These are phyloP conservation scores for Onychomys arenicola DNA, from an alignment of 2,797 vertebrate species.

Conservation along the genomic window DNA sequence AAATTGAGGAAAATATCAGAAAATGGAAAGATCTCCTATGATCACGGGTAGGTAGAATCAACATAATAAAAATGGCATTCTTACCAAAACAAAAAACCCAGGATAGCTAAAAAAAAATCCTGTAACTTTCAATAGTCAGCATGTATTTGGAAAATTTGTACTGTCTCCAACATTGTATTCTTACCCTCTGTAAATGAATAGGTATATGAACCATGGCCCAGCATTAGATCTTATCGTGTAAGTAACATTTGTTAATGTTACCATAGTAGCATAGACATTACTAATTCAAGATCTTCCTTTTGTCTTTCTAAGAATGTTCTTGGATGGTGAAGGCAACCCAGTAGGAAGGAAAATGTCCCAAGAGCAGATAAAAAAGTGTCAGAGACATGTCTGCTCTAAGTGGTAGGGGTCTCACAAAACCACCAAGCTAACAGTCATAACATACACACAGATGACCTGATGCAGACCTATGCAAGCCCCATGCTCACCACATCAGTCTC, in stretches of 20 bases:
- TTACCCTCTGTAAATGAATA: neutral
- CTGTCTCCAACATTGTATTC: neutral
- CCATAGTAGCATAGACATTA: neutral
- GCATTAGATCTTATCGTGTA: neutral
- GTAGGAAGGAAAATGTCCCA: neutral
- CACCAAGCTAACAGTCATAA: neutral
- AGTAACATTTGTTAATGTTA: neutral
- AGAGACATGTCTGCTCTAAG: neutral
- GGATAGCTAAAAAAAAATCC: too few relatives aligned
- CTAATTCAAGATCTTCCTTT: neutral
- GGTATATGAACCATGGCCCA: neutral
- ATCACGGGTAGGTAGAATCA: too few relatives aligned
- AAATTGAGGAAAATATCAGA: too few relatives aligned
- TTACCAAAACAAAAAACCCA: too few relatives aligned
- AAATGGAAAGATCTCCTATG: too few relatives aligned
- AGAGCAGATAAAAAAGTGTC: neutral
- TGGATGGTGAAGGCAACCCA: neutral
- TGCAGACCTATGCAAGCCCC: neutral
- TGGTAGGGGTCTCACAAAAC: neutral
- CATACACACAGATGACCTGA: too few relatives aligned
- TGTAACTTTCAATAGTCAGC: constrained; percentile 14
- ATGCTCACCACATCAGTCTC: neutral
- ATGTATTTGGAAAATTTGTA: neutral
- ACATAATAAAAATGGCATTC: too few relatives aligned
- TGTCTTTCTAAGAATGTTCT: neutral